Conservation (phyloP, 30 jellyfish, hydroid and myxozoan genomes). For the Sanderia malayensis region DNA sequence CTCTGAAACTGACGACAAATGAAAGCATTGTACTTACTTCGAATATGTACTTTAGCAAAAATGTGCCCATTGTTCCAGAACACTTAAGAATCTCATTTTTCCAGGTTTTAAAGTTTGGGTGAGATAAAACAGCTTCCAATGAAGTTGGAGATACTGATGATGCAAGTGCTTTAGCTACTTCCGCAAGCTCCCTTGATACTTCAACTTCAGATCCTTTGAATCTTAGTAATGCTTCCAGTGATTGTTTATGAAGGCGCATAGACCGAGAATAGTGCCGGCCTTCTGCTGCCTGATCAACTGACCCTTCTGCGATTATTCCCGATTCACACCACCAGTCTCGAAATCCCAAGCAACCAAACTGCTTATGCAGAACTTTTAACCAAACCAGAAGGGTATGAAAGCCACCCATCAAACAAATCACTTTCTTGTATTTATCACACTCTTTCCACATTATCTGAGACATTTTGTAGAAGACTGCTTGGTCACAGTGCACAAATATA, state of each 20-base stretch:
- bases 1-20: conserved; percentile 11
- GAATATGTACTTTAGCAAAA: conserved; percentile 9
- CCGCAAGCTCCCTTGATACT: neutral
- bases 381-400: conserved; percentile 33
- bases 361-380: neutral
- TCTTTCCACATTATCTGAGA: conserved; percentile 12
- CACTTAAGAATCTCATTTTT: neutral
- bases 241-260: conserved; percentile 9
- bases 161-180: conserved; percentile 17
- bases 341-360: conserved; percentile 10
- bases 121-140: neutral
- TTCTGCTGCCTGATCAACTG: conserved; percentile 11
- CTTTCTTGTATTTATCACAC: conserved; percentile 8
- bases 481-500: neutral
- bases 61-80: conserved; percentile 4
- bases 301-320: conserved; percentile 19
- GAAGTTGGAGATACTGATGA: neutral
- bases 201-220: neutral
- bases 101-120: neutral
- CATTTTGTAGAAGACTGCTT: conserved; percentile 9
- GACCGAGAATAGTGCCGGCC: conserved; percentile 15
- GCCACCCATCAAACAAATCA: conserved; percentile 18
- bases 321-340: conserved; percentile 44
- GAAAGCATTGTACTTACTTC: conserved; percentile 24
- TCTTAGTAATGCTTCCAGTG: conserved; percentile 17